Percentiles rank a stretch among this genome's conserved stretches.
Evolutionary conservation across 2,888 invertebrate species (phyloP).

Genomic region (Epistrophe eligans): DNA sequence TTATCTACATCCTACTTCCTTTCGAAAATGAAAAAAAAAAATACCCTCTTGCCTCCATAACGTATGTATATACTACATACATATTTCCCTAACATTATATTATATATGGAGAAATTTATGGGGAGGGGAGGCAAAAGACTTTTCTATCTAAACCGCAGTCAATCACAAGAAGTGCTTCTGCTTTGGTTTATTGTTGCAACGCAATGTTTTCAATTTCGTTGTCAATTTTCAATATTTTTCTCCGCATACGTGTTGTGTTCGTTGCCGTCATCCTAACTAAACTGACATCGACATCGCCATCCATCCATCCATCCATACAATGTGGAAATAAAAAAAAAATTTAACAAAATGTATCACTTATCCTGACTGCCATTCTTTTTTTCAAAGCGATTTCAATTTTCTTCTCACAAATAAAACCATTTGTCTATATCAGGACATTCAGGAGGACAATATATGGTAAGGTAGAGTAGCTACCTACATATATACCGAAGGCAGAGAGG

Average conservation of each 20-base stretch:
- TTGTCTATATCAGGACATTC: slow-evolving; percentile 65
- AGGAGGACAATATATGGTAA: not conserved
- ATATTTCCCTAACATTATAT: not conserved
- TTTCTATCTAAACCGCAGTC: slow-evolving; percentile 59
- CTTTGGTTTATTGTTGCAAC: slow-evolving; percentile 72
- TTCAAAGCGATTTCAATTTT: slow-evolving; percentile 75
- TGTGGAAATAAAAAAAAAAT: not conserved
- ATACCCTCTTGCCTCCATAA: not conserved
- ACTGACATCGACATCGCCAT: not conserved
- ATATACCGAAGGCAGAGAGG: not conserved
- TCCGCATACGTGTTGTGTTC: slow-evolving; percentile 13
- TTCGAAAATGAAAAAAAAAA: slow-evolving; percentile 13
- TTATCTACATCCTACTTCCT: slow-evolving; percentile 44
- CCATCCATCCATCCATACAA: not conserved
- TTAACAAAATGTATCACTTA: slow-evolving; percentile 70
- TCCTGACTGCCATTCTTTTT: slow-evolving; percentile 61
- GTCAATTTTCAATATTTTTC: slow-evolving; percentile 70
- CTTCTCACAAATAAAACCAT: slow-evolving; percentile 75
- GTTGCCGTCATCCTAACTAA: not conserved
- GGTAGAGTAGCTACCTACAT: not conserved
- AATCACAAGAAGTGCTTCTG: slow-evolving; percentile 73
- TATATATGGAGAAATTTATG: not conserved
- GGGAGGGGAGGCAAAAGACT: not conserved
- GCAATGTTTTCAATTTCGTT: slow-evolving; percentile 75
- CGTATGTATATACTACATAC: too few species aligned